Evolutionary conservation across 2,113 vertebrate species (phyloP).

Genomic region (Neofelis nebulosa): DNA sequence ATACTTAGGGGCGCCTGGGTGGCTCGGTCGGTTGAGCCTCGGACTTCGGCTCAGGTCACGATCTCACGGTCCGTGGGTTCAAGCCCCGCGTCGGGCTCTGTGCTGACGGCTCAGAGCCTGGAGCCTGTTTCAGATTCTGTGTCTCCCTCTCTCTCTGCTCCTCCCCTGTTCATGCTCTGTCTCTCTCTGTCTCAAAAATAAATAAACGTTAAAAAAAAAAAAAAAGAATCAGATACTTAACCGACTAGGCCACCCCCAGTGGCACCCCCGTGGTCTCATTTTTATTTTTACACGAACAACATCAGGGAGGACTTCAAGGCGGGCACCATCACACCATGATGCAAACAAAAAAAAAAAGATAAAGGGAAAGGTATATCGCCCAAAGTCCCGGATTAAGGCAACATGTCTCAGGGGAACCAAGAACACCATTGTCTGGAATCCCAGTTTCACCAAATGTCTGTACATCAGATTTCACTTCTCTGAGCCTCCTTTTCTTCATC

Average conservation of each 20-base stretch:
- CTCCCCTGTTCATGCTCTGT: too few relatives aligned
- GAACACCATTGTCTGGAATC: accelerated
- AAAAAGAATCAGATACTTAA: too few relatives aligned
- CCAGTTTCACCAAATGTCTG: not conserved
- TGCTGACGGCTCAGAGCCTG: too few relatives aligned
- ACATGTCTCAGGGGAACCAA: not conserved
- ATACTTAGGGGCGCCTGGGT: too few relatives aligned
- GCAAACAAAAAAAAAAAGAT: not conserved
- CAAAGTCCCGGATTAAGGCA: not conserved
- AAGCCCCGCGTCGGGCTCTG: too few relatives aligned
- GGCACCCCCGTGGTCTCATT: not conserved
- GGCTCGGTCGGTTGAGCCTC: too few relatives aligned
- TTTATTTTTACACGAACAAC: not conserved
- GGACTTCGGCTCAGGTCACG: too few relatives aligned
- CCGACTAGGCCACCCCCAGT: too few relatives aligned
- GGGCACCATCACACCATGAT: accelerated
- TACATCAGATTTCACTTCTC: not conserved
- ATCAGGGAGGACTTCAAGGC: not conserved
- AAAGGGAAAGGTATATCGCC: not conserved
- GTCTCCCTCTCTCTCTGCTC: too few relatives aligned
- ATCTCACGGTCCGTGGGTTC: accelerated
- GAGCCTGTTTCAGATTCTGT: too few relatives aligned
- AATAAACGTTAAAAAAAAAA: too few relatives aligned
- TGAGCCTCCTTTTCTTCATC: not conserved
- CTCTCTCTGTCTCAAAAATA: too few relatives aligned